Conservation (phyloP, 2,888 invertebrate species). For the Cerastoderma edule region DNA sequence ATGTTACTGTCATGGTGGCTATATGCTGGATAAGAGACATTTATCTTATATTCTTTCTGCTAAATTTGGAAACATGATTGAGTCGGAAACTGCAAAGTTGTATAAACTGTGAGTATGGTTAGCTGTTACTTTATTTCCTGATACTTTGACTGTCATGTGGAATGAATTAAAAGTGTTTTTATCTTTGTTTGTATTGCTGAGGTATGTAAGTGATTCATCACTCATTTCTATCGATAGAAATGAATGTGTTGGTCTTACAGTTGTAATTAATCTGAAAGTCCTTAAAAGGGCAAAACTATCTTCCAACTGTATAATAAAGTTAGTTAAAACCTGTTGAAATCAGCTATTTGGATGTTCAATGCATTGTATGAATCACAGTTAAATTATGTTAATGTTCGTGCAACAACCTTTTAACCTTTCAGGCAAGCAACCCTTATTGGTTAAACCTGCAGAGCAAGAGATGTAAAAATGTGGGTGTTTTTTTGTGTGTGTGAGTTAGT, state of each 20-base stretch:
- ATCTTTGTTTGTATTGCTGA: background rate
- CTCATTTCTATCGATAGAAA: too few species aligned
- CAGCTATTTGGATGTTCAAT: background rate
- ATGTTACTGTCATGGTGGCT: slow-evolving; percentile 70
- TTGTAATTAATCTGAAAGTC: too few species aligned
- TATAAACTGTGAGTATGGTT: slow-evolving; percentile 77
- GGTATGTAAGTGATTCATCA: background rate
- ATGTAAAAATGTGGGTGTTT: too few species aligned
- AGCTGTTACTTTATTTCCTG: background rate
- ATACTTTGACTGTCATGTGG: background rate
- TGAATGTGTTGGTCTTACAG: slow-evolving; percentile 4
- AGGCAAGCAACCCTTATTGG: too few species aligned
- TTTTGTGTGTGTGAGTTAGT: too few species aligned
- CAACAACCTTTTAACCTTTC: slow-evolving; percentile 1
- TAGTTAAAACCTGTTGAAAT: background rate
- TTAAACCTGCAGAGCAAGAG: too few species aligned
- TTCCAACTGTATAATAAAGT: too few species aligned
- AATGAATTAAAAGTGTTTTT: background rate
- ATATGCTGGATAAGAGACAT: slow-evolving; percentile 58
- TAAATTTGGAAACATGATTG: slow-evolving; percentile 67
- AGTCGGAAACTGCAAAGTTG: slow-evolving; percentile 77
- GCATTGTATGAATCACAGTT: slow-evolving; percentile 18
- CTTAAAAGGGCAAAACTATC: too few species aligned
- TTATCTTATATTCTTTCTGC: slow-evolving; percentile 48
- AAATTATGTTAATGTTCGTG: slow-evolving; percentile 22